These are phyloP conservation scores for Indri indri DNA, from an alignment of 2,113 vertebrate species.

Conservation along the genomic window DNA sequence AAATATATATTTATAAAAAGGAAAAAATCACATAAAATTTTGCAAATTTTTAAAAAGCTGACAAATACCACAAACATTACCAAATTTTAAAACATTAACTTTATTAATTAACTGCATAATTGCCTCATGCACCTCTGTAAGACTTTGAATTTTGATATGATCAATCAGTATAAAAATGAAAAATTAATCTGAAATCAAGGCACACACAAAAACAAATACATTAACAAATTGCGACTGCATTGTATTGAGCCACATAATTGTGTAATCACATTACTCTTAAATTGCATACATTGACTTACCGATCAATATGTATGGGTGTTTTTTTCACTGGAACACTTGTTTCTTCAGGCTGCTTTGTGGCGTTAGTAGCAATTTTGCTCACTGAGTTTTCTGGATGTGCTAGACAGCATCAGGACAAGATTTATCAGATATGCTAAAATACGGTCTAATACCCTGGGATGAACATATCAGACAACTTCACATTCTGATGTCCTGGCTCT, in stretches of 20 bases:
- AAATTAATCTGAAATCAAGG: conserved; percentile 50
- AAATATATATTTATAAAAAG: background rate
- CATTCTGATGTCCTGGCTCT: background rate
- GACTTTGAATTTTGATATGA: background rate
- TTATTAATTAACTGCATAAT: background rate
- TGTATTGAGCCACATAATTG: background rate
- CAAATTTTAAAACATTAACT: background rate
- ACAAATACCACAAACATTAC: background rate
- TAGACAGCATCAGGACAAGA: background rate
- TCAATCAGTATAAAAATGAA: conserved; percentile 14
- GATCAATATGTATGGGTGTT: background rate
- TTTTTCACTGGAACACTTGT: background rate
- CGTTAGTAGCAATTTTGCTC: background rate
- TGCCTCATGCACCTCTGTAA: background rate
- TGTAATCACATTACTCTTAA: conserved; percentile 44
- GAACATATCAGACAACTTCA: background rate
- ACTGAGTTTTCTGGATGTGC: background rate
- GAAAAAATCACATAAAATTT: background rate
- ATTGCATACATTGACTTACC: background rate
- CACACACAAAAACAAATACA: background rate
- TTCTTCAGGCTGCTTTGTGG: conserved; percentile 34
- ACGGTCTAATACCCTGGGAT: background rate
- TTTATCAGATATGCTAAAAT: background rate
- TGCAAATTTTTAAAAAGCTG: background rate
- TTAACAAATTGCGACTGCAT: background rate